A percentile compares a stretch with the other conserved stretches of the same genome.
These are phyloP conservation scores for Cariama cristata DNA, from an alignment of 2,113 vertebrate species.

Conservation along the genomic window DNA sequence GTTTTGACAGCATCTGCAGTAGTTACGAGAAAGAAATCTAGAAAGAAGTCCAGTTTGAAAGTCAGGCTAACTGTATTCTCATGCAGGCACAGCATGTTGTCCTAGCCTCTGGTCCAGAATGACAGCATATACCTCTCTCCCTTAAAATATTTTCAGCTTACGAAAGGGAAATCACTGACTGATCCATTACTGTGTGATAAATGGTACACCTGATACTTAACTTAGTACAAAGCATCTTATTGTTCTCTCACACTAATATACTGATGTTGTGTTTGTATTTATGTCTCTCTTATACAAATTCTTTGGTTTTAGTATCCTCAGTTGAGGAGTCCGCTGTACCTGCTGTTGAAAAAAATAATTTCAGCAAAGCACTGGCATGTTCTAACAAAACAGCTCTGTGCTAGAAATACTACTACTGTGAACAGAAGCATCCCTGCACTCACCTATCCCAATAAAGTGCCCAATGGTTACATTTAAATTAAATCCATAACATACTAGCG, in stretches of 20 bases:
- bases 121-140: not conserved
- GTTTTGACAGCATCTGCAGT: not conserved
- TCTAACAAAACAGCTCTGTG: not conserved
- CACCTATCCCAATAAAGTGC: not conserved
- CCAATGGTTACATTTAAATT: not conserved
- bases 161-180: not conserved
- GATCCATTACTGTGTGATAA: not conserved
- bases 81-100: not conserved
- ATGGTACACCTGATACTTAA: not conserved
- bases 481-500: not conserved
- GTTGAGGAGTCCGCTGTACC: not conserved
- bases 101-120: not conserved
- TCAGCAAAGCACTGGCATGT: not conserved
- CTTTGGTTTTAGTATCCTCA: not conserved
- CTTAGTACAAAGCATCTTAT: not conserved
- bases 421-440: not conserved
- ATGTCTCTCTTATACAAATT: no score
- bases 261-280: no score
- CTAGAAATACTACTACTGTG: not conserved
- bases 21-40: not conserved
- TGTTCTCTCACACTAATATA: not conserved
- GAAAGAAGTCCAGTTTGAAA: not conserved
- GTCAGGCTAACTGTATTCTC: not conserved
- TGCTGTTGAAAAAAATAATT: not conserved
- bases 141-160: not conserved